Conservation (phyloP, 2,888 invertebrate genomes). For the Xylota segnis region DNA sequence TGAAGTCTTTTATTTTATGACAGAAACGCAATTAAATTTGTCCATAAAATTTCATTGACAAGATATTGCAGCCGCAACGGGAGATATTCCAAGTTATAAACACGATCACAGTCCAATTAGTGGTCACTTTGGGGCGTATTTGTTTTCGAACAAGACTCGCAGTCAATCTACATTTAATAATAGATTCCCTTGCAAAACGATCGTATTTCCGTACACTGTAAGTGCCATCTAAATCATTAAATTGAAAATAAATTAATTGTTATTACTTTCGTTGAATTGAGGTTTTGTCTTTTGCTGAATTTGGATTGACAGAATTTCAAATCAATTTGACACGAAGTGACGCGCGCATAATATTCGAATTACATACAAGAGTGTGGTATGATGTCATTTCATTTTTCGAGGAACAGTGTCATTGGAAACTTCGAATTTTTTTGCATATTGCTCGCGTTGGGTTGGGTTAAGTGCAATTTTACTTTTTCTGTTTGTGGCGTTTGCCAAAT, state of each 20-base stretch:
- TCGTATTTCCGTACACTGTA: background rate
- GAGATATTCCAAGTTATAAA: background rate
- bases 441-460: background rate
- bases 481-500: constrained; percentile 23
- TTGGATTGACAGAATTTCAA: constrained; percentile 33
- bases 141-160: background rate
- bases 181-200: background rate
- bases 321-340: constrained; percentile 43
- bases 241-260: constrained; percentile 28
- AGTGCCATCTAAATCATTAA: background rate
- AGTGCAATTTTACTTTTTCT: constrained; percentile 22
- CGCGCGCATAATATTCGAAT: constrained; percentile 16
- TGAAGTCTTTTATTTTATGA: constrained; percentile 17
- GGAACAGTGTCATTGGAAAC: constrained; percentile 49
- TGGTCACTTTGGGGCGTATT: background rate
- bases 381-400: constrained; percentile 46
- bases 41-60: constrained; percentile 22
- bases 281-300: background rate
- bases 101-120: constrained; percentile 14
- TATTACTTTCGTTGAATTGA: background rate
- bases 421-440: constrained; percentile 26
- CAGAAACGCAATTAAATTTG: constrained; percentile 34
- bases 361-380: background rate
- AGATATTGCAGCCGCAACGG: background rate
- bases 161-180: constrained; percentile 11